Percentiles rank a stretch among this genome's conserved stretches.
Conservation (phyloP, 1,140 invertebrate species). For the Meloidogyne chitwoodi region DNA sequence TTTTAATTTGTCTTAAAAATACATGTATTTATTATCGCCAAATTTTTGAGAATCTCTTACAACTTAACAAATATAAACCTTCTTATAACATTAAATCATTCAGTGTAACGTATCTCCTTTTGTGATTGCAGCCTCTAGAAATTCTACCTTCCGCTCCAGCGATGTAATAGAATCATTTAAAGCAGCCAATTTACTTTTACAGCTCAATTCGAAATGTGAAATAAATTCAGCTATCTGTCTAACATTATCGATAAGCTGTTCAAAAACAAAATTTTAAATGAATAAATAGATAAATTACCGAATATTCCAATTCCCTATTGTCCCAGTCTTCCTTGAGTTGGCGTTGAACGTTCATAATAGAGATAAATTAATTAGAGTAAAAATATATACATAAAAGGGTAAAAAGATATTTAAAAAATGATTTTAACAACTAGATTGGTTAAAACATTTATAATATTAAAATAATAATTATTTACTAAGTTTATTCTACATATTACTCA, state of each 20-base stretch:
- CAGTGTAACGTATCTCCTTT: conserved; percentile 19
- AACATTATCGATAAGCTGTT: conserved; percentile 32
- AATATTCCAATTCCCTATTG: conserved; percentile 37
- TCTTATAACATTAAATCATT: neutral
- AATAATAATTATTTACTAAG: neutral
- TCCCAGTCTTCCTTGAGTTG: conserved; percentile 46
- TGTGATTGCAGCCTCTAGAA: conserved; percentile 33
- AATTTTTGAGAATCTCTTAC: no score
- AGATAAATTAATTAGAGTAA: no score
- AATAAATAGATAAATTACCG: conserved; percentile 2
- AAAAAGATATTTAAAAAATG: neutral
- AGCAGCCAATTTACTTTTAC: conserved; percentile 28
- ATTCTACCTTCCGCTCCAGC: conserved; percentile 36
- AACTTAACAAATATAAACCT: no score
- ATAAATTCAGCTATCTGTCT: conserved; percentile 40
- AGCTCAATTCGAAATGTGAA: conserved; percentile 27
- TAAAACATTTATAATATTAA: neutral
- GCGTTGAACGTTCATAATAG: conserved; percentile 31
- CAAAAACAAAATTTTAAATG: neutral
- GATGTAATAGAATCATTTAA: conserved; percentile 30
- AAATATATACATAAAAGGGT: neutral
- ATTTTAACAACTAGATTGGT: neutral
- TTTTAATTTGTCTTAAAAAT: no score
- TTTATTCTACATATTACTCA: neutral
- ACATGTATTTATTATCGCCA: no score